phyloP scores from a whole-genome alignment of 2,113 vertebrate genomes.

The Nesoenas mayeri region DNA sequence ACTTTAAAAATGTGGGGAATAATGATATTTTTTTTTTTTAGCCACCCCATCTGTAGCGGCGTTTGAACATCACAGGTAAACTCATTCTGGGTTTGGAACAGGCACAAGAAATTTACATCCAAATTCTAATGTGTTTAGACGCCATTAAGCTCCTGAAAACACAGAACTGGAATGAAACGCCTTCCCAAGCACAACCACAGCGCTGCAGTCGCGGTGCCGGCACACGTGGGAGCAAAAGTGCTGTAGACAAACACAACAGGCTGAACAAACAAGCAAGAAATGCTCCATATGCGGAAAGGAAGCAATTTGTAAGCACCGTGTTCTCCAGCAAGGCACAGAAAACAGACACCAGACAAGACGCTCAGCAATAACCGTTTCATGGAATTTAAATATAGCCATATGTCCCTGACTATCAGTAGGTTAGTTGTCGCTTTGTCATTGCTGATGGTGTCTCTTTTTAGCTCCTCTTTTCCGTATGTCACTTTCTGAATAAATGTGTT shows the following conservation, averaged over 20 bases:
- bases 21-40: not conserved
- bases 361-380: not conserved
- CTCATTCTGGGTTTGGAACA: not conserved
- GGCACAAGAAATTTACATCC: not conserved
- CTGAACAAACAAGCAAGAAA: not conserved
- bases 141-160: not conserved
- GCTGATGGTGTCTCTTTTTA: not conserved
- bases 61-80: not conserved
- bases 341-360: not conserved
- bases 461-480: not conserved
- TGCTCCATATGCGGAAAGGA: not conserved
- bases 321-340: not conserved
- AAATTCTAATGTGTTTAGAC: not conserved
- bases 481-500: not conserved
- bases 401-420: not conserved
- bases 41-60: not conserved
- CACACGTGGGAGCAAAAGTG: not conserved
- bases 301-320: not conserved
- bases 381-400: not conserved
- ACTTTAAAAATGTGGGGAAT: not conserved
- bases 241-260: not conserved
- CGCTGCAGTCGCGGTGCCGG: not conserved
- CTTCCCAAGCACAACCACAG: not conserved
- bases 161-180: not conserved
- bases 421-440: not conserved